phyloP scores from a whole-genome alignment of 2,888 invertebrate species.

The Biston stratarius region DNA sequence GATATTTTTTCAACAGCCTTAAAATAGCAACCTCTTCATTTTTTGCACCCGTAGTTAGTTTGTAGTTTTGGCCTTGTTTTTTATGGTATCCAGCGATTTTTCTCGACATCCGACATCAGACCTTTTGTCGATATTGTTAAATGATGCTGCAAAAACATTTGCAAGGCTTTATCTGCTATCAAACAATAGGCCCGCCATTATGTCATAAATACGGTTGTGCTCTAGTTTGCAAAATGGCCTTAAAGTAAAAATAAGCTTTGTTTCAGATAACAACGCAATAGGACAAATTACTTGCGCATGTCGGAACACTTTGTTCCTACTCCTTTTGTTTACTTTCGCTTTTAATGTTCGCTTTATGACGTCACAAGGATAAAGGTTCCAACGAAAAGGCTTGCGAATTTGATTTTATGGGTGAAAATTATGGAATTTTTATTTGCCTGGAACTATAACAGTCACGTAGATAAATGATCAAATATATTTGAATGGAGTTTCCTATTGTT shows the following conservation, averaged over 20 bases:
- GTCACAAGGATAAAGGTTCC: slow-evolving; percentile 42
- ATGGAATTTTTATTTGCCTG: slow-evolving; percentile 2
- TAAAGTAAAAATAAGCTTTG: slow-evolving; percentile 66
- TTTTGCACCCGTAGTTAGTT: slow-evolving; percentile 44
- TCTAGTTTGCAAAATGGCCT: slow-evolving; percentile 73
- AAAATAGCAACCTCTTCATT: slow-evolving; percentile 40
- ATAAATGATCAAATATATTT: slow-evolving; percentile 15
- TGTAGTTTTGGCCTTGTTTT: slow-evolving; percentile 63
- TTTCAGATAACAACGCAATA: slow-evolving; percentile 72
- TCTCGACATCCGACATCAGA: slow-evolving; percentile 58
- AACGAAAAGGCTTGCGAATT: slow-evolving; percentile 40
- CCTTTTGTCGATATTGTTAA: slow-evolving; percentile 65
- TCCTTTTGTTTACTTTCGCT: slow-evolving; percentile 72
- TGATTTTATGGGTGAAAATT: slow-evolving; percentile 15
- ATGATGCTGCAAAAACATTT: slow-evolving; percentile 70
- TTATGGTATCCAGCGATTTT: slow-evolving; percentile 65
- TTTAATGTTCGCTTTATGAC: slow-evolving; percentile 60
- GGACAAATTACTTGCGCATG: slow-evolving; percentile 74
- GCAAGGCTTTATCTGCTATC: slow-evolving; percentile 70
- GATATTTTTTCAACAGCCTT: slow-evolving; percentile 35
- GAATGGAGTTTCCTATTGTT: slow-evolving; percentile 4
- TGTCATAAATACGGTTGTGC: slow-evolving; percentile 72
- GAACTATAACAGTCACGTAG: slow-evolving; percentile 6
- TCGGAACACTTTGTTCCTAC: slow-evolving; percentile 69
- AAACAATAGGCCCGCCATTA: slow-evolving; percentile 61